These are phyloP conservation scores for Guaruba guarouba DNA, from an alignment of 2,113 vertebrate species.

Conservation along the genomic window DNA sequence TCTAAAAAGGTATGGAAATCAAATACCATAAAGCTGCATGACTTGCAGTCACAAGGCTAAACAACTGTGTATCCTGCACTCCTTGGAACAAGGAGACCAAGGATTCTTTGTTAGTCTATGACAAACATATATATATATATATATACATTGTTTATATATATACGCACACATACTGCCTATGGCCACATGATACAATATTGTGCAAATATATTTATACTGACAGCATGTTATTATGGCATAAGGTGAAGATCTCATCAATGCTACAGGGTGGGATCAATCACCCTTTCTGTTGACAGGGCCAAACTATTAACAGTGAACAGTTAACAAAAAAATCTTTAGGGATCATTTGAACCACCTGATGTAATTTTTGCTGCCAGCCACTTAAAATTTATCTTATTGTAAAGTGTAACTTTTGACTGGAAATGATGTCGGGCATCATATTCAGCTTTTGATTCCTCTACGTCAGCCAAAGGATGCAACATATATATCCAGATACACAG, in stretches of 20 bases:
- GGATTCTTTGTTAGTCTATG: not conserved
- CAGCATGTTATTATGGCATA: not conserved
- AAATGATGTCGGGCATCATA: not conserved
- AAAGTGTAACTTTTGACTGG: not conserved
- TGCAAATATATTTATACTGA: not conserved
- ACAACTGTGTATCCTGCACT: not conserved
- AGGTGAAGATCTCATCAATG: not conserved
- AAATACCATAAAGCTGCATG: not conserved
- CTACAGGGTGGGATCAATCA: not conserved
- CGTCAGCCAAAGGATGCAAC: not conserved
- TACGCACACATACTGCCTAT: not conserved
- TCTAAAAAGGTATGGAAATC: not conserved
- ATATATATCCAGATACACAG: not conserved
- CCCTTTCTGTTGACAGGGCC: not conserved
- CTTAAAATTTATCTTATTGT: not conserved
- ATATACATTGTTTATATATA: not conserved
- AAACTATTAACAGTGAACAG: not conserved
- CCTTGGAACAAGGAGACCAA: not conserved
- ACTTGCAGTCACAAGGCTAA: not conserved
- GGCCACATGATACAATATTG: not conserved
- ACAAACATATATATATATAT: not conserved
- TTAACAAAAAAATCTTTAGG: not conserved
- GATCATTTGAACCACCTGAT: not conserved
- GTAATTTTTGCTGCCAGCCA: not conserved
- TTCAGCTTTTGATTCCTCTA: not conserved